A percentile compares a stretch with the other conserved stretches of the same genome.
These are phyloP conservation scores for Betta splendens DNA, from an alignment of 2,797 vertebrate species.

Conservation along the genomic window DNA sequence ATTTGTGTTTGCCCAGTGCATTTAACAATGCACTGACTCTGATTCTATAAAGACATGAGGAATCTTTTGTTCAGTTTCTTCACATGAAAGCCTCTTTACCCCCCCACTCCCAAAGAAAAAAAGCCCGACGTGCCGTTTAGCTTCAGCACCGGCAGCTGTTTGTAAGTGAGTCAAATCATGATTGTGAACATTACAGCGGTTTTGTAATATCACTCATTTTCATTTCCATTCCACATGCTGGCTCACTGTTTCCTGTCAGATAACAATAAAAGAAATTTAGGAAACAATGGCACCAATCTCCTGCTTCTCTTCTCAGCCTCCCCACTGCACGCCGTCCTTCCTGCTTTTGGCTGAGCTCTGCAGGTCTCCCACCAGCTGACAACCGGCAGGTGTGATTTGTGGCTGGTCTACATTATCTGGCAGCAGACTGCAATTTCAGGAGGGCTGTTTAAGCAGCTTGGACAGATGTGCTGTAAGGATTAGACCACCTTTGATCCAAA, in stretches of 20 bases:
- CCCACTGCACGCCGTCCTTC: constrained; percentile 28
- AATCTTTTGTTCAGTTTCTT: neutral
- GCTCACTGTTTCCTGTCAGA: constrained; percentile 45
- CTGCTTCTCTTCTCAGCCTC: constrained; percentile 37
- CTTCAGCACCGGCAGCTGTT: too few relatives aligned
- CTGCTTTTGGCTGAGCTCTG: constrained; percentile 47
- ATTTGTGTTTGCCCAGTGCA: neutral
- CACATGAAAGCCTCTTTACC: neutral
- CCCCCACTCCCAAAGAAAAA: neutral
- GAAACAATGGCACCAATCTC: constrained; percentile 32
- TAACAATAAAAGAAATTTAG: constrained; percentile 48
- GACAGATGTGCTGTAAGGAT: constrained; percentile 62
- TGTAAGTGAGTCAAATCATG: constrained; percentile 15
- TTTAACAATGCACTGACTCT: neutral
- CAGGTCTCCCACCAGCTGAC: constrained; percentile 57
- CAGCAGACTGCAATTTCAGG: constrained; percentile 50
- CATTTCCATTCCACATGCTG: constrained; percentile 34
- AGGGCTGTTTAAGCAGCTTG: constrained; percentile 53
- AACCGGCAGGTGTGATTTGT: constrained; percentile 54
- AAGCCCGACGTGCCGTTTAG: neutral
- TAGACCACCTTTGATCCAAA: constrained; percentile 59
- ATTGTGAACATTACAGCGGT: too few relatives aligned
- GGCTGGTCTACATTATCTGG: constrained; percentile 55
- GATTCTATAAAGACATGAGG: neutral
- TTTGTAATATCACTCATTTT: constrained; percentile 11